Conservation (phyloP, 2,888 invertebrate species). For the Aricia artaxerxes region DNA sequence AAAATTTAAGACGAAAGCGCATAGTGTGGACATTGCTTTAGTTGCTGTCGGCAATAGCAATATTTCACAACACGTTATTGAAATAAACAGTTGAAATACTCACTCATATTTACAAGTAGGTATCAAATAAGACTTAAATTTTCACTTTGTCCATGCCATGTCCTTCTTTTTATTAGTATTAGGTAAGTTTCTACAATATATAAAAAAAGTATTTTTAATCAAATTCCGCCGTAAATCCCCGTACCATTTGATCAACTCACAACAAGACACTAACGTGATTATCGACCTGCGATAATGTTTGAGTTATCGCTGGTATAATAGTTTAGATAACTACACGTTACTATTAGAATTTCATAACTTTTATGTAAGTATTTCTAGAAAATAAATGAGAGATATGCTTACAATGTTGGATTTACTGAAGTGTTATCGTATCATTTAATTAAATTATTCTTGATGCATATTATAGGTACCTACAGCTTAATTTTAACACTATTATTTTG, state of each 20-base stretch:
- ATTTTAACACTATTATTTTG: no score
- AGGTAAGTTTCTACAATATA: no score
- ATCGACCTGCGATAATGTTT: slow-evolving; percentile 14
- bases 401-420: background rate
- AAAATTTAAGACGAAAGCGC: no score
- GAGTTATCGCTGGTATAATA: slow-evolving; percentile 15
- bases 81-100: background rate
- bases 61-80: no score
- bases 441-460: background rate
- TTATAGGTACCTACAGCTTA: no score
- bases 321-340: slow-evolving; percentile 5
- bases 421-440: background rate
- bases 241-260: background rate
- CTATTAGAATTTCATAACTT: slow-evolving; percentile 1
- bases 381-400: background rate
- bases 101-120: background rate
- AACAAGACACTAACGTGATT: slow-evolving; percentile 24
- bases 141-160: background rate
- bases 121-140: background rate
- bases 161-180: background rate
- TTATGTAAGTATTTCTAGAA: slow-evolving; percentile 10
- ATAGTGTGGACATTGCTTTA: no score
- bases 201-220: background rate
- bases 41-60: no score
- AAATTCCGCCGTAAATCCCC: background rate